A percentile compares a stretch with the other conserved stretches of the same genome.
Conservation (phyloP, 2,888 invertebrate genomes). For the Platycnemis pennipes region DNA sequence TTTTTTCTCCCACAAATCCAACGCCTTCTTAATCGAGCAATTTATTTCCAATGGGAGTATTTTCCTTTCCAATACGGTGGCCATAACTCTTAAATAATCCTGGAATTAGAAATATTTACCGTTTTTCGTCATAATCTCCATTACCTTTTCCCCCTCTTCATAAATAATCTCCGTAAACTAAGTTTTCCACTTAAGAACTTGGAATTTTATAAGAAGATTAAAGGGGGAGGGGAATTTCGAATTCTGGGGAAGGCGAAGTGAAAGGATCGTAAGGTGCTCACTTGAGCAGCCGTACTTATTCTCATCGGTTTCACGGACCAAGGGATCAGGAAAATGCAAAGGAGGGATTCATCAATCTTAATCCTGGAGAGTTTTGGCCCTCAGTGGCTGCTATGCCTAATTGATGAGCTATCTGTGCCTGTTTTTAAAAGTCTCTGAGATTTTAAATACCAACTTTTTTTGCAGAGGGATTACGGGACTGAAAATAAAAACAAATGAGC, state of each 20-base stretch:
- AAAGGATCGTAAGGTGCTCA: conserved; percentile 23
- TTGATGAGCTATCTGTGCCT: conserved; percentile 38
- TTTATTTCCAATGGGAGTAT: background rate
- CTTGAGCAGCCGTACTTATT: conserved; percentile 41
- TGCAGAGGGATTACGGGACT: background rate
- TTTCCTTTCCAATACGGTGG: background rate
- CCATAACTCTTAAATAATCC: conserved; percentile 29
- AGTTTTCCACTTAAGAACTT: conserved; percentile 43
- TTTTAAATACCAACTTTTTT: conserved; percentile 48
- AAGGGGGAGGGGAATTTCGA: background rate
- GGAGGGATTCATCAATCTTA: conserved; percentile 46
- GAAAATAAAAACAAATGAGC: background rate
- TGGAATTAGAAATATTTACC: conserved; percentile 51
- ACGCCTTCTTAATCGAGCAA: background rate
- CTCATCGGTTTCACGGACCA: conserved; percentile 42
- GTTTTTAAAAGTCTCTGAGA: conserved; percentile 37
- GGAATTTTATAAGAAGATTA: conserved; percentile 47
- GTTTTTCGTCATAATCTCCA: conserved; percentile 38
- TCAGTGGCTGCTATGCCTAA: conserved; percentile 28
- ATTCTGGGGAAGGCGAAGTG: background rate
- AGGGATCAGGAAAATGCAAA: conserved; percentile 37
- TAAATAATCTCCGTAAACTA: conserved; percentile 13
- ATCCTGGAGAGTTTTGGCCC: conserved; percentile 5
- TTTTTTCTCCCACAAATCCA: background rate
- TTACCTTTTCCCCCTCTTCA: conserved; percentile 3